Conservation (phyloP, 1,140 invertebrate genomes). For the Calycopis cecrops region DNA sequence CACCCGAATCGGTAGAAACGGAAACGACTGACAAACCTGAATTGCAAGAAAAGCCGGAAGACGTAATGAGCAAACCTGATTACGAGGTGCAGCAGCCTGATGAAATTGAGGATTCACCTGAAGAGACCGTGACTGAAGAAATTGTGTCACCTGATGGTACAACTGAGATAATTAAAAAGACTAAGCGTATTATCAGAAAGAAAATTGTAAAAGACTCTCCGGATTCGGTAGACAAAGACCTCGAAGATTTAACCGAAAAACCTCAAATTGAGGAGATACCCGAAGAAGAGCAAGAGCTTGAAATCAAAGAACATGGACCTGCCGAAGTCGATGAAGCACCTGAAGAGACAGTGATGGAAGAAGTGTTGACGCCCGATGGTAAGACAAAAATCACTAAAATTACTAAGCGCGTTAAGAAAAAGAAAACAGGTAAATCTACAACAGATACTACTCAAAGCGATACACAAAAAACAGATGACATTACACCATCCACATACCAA, state of each 20-base stretch:
- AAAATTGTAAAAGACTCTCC: conserved; percentile 32
- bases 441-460: not conserved
- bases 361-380: conserved; percentile 13
- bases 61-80: too few species aligned
- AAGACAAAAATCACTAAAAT: not conserved
- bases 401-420: conserved; percentile 29
- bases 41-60: too few species aligned
- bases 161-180: not conserved
- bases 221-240: not conserved
- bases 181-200: conserved; percentile 33
- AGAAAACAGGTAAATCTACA: conserved; percentile 41
- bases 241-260: not conserved
- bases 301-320: not conserved
- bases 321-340: not conserved
- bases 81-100: too few species aligned
- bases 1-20: not conserved
- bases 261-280: not conserved
- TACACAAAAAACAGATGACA: not conserved
- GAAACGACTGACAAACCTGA: not conserved
- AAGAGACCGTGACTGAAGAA: conserved; percentile 17
- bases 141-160: conserved; percentile 2
- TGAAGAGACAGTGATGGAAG: conserved; percentile 29
- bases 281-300: conserved; percentile 1
- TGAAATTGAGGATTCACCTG: too few species aligned
- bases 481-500: not conserved